phyloP scores from a whole-genome alignment of 2,113 vertebrate species.

The Neoarius graeffei region DNA sequence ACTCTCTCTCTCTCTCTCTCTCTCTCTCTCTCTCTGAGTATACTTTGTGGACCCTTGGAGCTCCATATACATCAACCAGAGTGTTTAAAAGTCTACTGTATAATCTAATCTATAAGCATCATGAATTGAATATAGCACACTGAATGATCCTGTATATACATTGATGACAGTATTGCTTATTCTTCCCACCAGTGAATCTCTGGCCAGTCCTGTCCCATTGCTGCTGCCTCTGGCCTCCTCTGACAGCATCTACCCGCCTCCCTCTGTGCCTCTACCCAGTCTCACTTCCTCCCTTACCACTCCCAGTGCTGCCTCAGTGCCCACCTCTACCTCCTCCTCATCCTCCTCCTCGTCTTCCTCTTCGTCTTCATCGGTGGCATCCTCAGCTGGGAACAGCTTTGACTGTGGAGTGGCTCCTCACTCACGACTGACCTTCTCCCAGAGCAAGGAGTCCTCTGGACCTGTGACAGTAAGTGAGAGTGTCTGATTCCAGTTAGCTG shows the following conservation, averaged over 20 bases:
- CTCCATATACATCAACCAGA: neutral
- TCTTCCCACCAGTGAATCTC: conserved; percentile 63
- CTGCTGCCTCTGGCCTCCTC: conserved; percentile 68
- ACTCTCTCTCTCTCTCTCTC: neutral
- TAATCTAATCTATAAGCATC: neutral
- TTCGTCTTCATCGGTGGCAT: conserved; percentile 58
- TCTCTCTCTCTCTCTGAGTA: neutral
- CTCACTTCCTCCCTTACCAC: conserved; percentile 66
- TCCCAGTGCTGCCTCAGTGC: conserved; percentile 53
- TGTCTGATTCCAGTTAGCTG: neutral
- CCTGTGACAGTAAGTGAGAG: conserved; percentile 69
- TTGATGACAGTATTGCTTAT: conserved; percentile 13
- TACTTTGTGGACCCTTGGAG: neutral
- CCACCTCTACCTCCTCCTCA: conserved; percentile 58
- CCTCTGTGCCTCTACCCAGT: conserved; percentile 64
- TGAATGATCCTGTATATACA: neutral
- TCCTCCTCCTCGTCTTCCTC: conserved; percentile 56
- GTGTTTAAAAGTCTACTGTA: neutral
- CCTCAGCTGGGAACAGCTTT: conserved; percentile 66
- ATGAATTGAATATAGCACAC: neutral
- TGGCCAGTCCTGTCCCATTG: conserved; percentile 67
- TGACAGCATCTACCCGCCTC: conserved; percentile 71
- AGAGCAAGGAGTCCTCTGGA: conserved; percentile 70
- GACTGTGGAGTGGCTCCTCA: conserved; percentile 68
- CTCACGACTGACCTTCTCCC: conserved; percentile 69